These are phyloP conservation scores for Syngnathus typhle DNA, from an alignment of 2,113 vertebrate species.

Conservation along the genomic window DNA sequence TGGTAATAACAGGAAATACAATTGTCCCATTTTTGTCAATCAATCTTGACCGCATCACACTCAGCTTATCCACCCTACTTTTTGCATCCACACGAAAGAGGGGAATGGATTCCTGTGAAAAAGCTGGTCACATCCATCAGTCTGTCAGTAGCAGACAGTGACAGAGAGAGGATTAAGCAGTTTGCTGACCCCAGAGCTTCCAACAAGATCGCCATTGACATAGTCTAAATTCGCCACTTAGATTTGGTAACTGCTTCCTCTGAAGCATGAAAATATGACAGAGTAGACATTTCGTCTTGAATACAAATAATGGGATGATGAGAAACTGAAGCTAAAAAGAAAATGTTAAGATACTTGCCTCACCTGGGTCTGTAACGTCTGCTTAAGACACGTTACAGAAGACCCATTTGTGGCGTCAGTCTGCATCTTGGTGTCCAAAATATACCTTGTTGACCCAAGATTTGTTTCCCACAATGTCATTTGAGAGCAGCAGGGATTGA, in stretches of 20 bases:
- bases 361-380: constrained; percentile 1
- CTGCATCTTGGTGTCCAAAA: constrained; percentile 50
- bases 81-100: constrained; percentile 7
- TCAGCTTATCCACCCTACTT: neutral
- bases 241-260: constrained; percentile 24
- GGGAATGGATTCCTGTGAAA: constrained; percentile 20
- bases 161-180: constrained; percentile 39
- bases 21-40: constrained; percentile 1
- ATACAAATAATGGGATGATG: neutral
- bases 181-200: constrained; percentile 52
- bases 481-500: constrained; percentile 60
- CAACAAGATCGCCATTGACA: constrained; percentile 47
- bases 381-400: neutral
- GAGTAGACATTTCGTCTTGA: neutral
- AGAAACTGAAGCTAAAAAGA: neutral
- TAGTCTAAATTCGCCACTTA: constrained; percentile 25
- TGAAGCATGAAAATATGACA: constrained; percentile 2
- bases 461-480: constrained; percentile 65
- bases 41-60: neutral
- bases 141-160: constrained; percentile 41
- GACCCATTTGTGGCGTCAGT: constrained; percentile 11
- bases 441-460: constrained; percentile 51
- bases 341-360: neutral
- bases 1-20: neutral
- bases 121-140: constrained; percentile 30